A percentile compares a stretch with the other conserved stretches of the same genome.
Conservation (phyloP, 1,140 invertebrate species). For the Pseudomyrmex cubaensis region DNA sequence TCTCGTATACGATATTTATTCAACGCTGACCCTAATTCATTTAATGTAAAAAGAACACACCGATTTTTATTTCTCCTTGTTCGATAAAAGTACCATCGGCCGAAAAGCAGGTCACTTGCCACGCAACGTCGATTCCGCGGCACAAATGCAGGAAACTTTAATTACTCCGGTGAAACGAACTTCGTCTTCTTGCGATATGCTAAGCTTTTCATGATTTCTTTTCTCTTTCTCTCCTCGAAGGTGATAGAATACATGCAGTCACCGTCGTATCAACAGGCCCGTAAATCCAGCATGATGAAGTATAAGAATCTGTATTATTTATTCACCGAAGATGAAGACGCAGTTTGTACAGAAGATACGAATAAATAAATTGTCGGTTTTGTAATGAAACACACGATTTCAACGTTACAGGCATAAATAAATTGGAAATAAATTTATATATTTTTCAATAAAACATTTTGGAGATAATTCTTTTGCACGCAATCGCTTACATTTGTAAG, state of each 20-base stretch:
- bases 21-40: constrained; percentile 53
- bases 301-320: constrained; percentile 9
- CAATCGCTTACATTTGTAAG: background rate
- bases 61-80: constrained; percentile 27
- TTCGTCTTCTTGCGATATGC: constrained; percentile 52
- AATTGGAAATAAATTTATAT: background rate
- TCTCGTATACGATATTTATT: background rate
- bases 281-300: constrained; percentile 62
- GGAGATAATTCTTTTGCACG: background rate
- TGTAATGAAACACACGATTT: background rate
- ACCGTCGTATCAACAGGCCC: constrained; percentile 64
- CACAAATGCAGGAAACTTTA: constrained; percentile 72
- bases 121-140: constrained; percentile 64
- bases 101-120: constrained; percentile 63
- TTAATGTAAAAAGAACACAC: constrained; percentile 52
- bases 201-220: constrained; percentile 66
- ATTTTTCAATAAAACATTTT: background rate
- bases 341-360: background rate
- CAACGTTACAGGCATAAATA: background rate
- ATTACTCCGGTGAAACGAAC: constrained; percentile 71
- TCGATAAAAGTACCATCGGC: constrained; percentile 7
- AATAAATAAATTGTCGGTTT: background rate
- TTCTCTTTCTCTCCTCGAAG: constrained; percentile 58
- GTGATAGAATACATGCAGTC: constrained; percentile 72
- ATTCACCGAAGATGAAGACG: background rate